Evolutionary conservation across 2,888 invertebrate species (phyloP), one percentile per base, ranked within the genome.

Genomic region (Drosophila sordidapex): DNA sequence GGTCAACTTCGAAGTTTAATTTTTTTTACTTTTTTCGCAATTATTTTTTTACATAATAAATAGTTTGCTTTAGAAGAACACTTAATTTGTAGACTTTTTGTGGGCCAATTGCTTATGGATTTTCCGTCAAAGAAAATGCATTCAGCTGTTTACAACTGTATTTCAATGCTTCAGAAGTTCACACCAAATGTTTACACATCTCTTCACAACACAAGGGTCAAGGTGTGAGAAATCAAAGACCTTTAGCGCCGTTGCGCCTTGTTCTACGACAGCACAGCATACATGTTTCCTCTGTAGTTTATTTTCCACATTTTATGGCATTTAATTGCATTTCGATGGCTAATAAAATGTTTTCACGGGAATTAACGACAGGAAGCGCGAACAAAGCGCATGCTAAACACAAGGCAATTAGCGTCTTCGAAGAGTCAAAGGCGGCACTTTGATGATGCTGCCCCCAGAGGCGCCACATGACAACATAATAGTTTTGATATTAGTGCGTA

Each of bases 311-410:
- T 76, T 70, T 84, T 89, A 87, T 70, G 75, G 75, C 71, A 72
- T 75, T 82, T 87, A 89, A 87, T 87, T 86, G 87, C 87, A 74
- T 84, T 82, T 84, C 87, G 76, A 89, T 87, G 82, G 77, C 74
- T 81, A 89, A 89, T 86, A 86, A 86, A 88, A 82, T 65, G 52
- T 73, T 83, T 76, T 83, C 64, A 70, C 75, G 64, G 52, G 69
- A 76, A 76, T 89, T 87, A 87, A 89, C 87, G 89, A 87, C 89
- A 77, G 86, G 86, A 86, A 86, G 85, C 81, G 82, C 70, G 72
- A 89, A 72, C 68, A 65, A 73, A 69, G 61, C 67, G 60, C 65
- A 71, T 66, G 75, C 68, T 71, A 62, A 76, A 81, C 79, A 81
- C 83, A 60, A 64, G 15, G 59, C 77, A 85, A 89, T 85, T 85